Percentiles rank a stretch among this genome's conserved stretches.
These are phyloP conservation scores for Scatophagus argus DNA, from an alignment of 2,113 vertebrate species.

Conservation along the genomic window DNA sequence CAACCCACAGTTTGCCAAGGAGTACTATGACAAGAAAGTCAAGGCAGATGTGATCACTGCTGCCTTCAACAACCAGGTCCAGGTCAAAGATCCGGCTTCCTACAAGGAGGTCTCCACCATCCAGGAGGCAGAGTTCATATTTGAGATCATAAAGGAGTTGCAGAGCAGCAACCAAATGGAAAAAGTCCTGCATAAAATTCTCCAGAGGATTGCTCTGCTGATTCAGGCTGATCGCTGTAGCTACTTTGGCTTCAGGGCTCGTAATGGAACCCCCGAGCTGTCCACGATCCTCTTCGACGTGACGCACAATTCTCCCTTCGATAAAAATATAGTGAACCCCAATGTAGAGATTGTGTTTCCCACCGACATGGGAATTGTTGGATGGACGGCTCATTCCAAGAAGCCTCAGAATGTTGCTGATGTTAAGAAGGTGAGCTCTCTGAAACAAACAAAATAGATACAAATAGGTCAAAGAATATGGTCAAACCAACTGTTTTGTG, in stretches of 20 bases:
- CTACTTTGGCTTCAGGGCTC: slow-evolving; percentile 82
- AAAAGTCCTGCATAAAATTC: slow-evolving; percentile 81
- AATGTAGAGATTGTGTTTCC: slow-evolving; percentile 89
- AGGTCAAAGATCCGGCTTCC: slow-evolving; percentile 79
- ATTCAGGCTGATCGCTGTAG: slow-evolving; percentile 88
- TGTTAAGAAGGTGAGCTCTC: slow-evolving; percentile 88
- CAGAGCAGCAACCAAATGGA: slow-evolving; percentile 78
- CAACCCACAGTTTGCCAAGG: slow-evolving; percentile 89
- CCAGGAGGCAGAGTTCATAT: slow-evolving; percentile 86
- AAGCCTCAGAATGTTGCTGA: slow-evolving; percentile 88
- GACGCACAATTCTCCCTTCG: slow-evolving; percentile 85
- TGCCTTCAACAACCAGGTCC: slow-evolving; percentile 79
- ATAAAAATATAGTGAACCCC: slow-evolving; percentile 86
- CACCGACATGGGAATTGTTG: slow-evolving; percentile 88
- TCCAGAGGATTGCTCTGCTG: slow-evolving; percentile 86
- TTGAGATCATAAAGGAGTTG: slow-evolving; percentile 84
- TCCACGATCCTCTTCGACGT: slow-evolving; percentile 86
- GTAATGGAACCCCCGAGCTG: slow-evolving; percentile 88
- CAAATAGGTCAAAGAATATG: neutral
- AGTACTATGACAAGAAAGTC: slow-evolving; percentile 88
- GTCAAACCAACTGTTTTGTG: neutral
- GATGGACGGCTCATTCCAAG: slow-evolving; percentile 89
- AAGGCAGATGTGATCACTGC: slow-evolving; percentile 79
- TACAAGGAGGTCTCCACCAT: slow-evolving; percentile 85
- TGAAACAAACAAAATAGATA: neutral